Evolutionary conservation across 2,113 vertebrate genomes (phyloP), one percentile per base, ranked within the genome.

Genomic region (Ceyx cyanopectus): DNA sequence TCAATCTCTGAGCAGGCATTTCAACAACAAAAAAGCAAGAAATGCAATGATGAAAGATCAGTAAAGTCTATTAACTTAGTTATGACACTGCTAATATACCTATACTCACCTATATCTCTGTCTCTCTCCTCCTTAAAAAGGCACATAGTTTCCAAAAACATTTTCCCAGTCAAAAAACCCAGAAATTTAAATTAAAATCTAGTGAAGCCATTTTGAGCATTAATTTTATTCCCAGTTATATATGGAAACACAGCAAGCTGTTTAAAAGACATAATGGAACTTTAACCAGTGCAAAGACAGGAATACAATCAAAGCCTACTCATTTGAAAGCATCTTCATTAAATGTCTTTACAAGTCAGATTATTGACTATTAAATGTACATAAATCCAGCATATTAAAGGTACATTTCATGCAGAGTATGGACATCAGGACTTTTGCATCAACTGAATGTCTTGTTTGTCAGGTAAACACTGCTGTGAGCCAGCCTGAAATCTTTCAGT

Each of bases 1-100:
- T 99, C 99, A 20, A 99, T 99, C 97, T 99, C 99, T 98, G 93
- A 14, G 27, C 1, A 85, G 96, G 80, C 26, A 53, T 79, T 69
- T 18, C n/a, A 21, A 58, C 77, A 51, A 37, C 37, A 45, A 92
- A 48, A 92, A 81, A 22, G 2, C n/a, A 69, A 88, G 26, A 70
- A 81, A 65, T 1, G 4, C 10, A 84, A 66, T 22, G 1, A 1
- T 56, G 41, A 85, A 23, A 12, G 48, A 29, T 37, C 24, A 60
- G 21, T 5, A 46, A 74, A 78, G 57, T 3, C 3, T 26, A 75
- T 29, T 9, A 75, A 46, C 12, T 10, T 9, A 30, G 10, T 26
- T 68, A 24, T 4, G 24, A 51, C 6, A 21, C 7, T 21, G n/a
- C 9, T 57, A 69, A 70, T 9, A 45, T 1, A n/a, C 4, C 29